A percentile compares a stretch with the other conserved stretches of the same genome.
phyloP scores from a whole-genome alignment of 64 coral and sea anemone species.

The Anthopleura sola region DNA sequence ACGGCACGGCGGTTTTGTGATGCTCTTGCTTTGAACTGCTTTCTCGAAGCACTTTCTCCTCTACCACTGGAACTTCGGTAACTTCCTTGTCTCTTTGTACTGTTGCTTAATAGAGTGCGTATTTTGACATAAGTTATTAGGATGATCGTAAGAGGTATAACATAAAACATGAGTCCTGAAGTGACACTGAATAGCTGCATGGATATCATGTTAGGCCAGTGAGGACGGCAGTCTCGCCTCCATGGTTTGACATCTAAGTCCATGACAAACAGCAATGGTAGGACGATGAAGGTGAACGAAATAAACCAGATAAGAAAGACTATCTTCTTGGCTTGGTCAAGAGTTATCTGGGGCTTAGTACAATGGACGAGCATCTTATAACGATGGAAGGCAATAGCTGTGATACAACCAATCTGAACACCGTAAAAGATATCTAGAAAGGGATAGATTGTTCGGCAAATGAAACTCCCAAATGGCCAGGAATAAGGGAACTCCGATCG shows the following conservation, averaged over 20 bases:
- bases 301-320: constrained; percentile 67
- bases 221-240: constrained; percentile 4
- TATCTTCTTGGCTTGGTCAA: constrained; percentile 41
- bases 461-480: constrained; percentile 70
- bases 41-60: neutral
- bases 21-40: neutral
- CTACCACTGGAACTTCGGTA: constrained; percentile 11
- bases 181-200: constrained; percentile 24
- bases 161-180: constrained; percentile 19
- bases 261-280: constrained; percentile 69
- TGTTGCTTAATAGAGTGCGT: constrained; percentile 29
- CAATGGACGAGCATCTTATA: constrained; percentile 76
- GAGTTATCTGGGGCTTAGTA: constrained; percentile 51
- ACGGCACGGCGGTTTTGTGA: constrained; percentile 57
- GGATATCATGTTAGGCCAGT: constrained; percentile 30
- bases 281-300: constrained; percentile 48
- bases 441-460: constrained; percentile 49
- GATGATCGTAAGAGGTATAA: constrained; percentile 52
- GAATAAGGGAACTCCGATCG: constrained; percentile 52
- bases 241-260: constrained; percentile 26
- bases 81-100: constrained; percentile 29
- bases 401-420: constrained; percentile 48
- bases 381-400: constrained; percentile 69
- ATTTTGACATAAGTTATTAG: constrained; percentile 57
- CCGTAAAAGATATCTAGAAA: constrained; percentile 64